Conservation (phyloP, 2,888 invertebrate genomes). For the Epirrita christyi region DNA sequence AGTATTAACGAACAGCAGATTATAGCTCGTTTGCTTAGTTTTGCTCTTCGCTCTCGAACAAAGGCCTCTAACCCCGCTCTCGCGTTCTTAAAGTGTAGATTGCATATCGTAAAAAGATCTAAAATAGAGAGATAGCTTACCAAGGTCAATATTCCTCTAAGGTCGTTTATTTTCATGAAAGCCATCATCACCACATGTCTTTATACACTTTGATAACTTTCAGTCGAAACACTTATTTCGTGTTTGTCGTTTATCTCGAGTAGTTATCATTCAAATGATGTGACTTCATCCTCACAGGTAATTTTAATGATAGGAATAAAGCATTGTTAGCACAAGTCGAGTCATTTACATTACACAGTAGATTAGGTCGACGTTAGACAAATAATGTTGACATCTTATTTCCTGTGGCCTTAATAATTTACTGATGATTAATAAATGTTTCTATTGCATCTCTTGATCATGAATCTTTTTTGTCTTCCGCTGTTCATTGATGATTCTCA, state of each 20-base stretch:
- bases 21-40: too few relatives aligned
- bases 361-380: conserved; percentile 70
- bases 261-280: conserved; percentile 63
- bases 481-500: not conserved
- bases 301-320: conserved; percentile 61
- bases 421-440: not conserved
- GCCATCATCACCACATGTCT: conserved; percentile 69
- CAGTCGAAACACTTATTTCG: conserved; percentile 54
- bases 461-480: not conserved
- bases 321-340: conserved; percentile 63
- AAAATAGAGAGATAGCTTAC: conserved; percentile 46
- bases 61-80: not conserved
- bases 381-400: conserved; percentile 74
- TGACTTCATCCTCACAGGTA: conserved; percentile 51
- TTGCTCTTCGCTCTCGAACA: not conserved
- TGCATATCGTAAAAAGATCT: not conserved
- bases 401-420: conserved; percentile 59
- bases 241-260: conserved; percentile 62
- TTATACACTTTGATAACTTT: conserved; percentile 42
- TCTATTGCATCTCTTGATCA: not conserved
- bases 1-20: too few relatives aligned
- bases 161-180: conserved; percentile 54
- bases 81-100: not conserved
- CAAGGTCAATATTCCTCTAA: conserved; percentile 55
- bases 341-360: conserved; percentile 64